A percentile compares a stretch with the other conserved stretches of the same genome.
Conservation (phyloP, 2,797 vertebrate species). For the Cirrhinus mrigala region DNA sequence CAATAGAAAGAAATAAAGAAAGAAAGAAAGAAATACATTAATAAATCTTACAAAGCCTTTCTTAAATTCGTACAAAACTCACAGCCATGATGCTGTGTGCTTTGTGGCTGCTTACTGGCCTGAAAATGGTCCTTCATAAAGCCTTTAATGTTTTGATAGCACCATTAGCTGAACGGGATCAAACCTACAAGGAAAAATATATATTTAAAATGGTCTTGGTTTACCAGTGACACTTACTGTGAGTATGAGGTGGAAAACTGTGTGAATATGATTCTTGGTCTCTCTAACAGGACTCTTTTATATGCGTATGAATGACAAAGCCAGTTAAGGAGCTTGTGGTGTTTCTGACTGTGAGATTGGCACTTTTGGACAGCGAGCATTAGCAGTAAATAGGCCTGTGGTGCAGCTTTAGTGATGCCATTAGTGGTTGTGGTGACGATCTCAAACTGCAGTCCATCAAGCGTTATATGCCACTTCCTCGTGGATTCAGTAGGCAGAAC, state of each 20-base stretch:
- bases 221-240: constrained; percentile 2
- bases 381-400: constrained; percentile 12
- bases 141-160: background rate
- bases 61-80: background rate
- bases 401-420: constrained; percentile 50
- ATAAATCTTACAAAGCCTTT: background rate
- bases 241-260: background rate
- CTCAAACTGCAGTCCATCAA: constrained; percentile 58
- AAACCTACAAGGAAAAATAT: background rate
- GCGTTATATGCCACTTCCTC: constrained; percentile 32
- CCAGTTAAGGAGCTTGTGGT: constrained; percentile 40
- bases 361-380: constrained; percentile 5
- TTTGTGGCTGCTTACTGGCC: background rate
- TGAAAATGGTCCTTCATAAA: background rate
- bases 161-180: background rate
- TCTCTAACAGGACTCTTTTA: background rate
- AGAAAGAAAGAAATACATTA: too few relatives aligned
- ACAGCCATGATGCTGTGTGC: background rate
- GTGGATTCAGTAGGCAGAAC: constrained; percentile 50
- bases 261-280: background rate
- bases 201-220: background rate
- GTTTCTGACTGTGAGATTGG: constrained; percentile 24
- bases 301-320: constrained; percentile 27
- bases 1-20: too few relatives aligned
- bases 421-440: constrained; percentile 49